Evolutionary conservation across 2,797 vertebrate genomes (phyloP).

Genomic region (Halcyon leucocephala): DNA sequence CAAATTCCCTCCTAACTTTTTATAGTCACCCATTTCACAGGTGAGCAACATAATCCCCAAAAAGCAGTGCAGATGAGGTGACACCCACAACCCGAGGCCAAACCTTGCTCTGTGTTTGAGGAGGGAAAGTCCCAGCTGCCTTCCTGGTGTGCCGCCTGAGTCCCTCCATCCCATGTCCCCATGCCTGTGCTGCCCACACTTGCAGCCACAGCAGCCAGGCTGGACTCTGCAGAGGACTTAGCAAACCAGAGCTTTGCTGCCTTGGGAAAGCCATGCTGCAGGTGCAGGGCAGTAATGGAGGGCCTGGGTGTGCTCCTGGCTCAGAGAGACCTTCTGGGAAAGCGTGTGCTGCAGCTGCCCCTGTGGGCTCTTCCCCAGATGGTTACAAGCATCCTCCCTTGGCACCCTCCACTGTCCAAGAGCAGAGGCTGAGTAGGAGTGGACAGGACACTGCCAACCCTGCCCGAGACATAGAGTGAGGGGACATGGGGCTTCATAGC

Average conservation of each 20-base stretch:
- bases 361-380: background rate
- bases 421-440: background rate
- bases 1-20: background rate
- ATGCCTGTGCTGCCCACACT: fast-evolving
- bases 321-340: background rate
- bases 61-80: fast-evolving
- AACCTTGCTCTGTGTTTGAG: background rate
- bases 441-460: background rate
- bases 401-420: fast-evolving
- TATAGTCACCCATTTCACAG: background rate
- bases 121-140: background rate
- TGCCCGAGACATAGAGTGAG: fast-evolving
- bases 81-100: background rate
- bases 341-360: background rate
- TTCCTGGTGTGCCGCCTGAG: background rate
- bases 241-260: background rate
- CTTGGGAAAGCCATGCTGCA: fast-evolving
- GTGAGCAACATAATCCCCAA: fast-evolving
- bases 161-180: background rate
- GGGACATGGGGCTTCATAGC: fast-evolving
- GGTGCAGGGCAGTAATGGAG: background rate
- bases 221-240: background rate
- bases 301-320: background rate
- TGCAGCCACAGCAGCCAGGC: fast-evolving
- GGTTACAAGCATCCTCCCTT: background rate